These are phyloP conservation scores for Phortica okadai DNA, from an alignment of 2,888 invertebrate genomes.

Conservation along the genomic window DNA sequence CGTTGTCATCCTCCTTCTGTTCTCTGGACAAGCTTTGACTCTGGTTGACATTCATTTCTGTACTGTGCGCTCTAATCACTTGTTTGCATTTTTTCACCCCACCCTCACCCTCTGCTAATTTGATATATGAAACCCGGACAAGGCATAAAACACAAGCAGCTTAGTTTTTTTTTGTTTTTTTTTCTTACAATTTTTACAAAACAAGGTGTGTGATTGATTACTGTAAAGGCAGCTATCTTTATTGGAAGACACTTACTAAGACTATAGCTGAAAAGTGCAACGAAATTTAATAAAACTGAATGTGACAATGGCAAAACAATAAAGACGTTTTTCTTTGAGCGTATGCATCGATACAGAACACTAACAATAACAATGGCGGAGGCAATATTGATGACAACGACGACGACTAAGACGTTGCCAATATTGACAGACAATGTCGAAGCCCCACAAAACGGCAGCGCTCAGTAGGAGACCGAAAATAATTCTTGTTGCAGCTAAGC, in stretches of 20 bases:
- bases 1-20: conserved; percentile 9
- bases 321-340: conserved; percentile 13
- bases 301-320: conserved; percentile 3
- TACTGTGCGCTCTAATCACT: background rate
- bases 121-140: conserved; percentile 29
- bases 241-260: background rate
- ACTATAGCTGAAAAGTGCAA: background rate
- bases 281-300: conserved; percentile 15
- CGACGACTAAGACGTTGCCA: conserved; percentile 1
- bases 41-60: conserved; percentile 27
- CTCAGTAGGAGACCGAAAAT: conserved; percentile 28
- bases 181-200: too few relatives aligned
- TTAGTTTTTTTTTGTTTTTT: background rate
- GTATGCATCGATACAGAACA: background rate
- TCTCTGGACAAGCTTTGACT: conserved; percentile 18
- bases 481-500: background rate
- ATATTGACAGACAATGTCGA: background rate
- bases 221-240: too few relatives aligned
- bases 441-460: conserved; percentile 17
- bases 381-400: background rate
- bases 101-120: conserved; percentile 18
- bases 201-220: too few relatives aligned
- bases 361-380: background rate
- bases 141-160: background rate
- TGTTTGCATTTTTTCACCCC: background rate